A percentile compares a stretch with the other conserved stretches of the same genome.
These are phyloP conservation scores for Archaeoteleia sp. DNA, from an alignment of 2,888 invertebrate genomes.

Conservation along the genomic window DNA sequence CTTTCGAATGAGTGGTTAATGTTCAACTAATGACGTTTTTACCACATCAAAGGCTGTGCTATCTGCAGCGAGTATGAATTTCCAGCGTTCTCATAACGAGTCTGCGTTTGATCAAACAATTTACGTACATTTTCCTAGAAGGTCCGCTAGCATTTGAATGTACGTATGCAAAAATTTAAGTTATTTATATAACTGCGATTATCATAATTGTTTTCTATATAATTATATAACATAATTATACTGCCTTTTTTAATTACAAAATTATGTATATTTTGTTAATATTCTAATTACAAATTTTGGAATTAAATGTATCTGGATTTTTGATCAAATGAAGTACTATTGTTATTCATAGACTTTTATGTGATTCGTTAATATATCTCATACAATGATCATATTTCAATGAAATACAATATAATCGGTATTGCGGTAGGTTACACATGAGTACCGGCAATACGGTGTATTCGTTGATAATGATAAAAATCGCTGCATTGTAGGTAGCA, in stretches of 20 bases:
- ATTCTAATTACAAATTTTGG: no score
- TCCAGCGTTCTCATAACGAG: conserved; percentile 7
- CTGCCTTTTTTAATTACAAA: no score
- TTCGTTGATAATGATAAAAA: conserved; percentile 5
- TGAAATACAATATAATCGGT: conserved; percentile 20
- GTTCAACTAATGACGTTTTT: conserved; percentile 29
- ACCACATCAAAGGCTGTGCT: conserved; percentile 17
- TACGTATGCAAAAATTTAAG: background rate
- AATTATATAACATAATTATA: no score
- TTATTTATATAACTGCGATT: no score
- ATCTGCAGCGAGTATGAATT: conserved; percentile 1
- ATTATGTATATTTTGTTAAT: no score
- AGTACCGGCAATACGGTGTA: conserved; percentile 4
- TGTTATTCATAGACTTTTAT: no score
- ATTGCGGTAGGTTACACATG: conserved; percentile 3
- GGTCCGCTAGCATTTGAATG: conserved; percentile 8
- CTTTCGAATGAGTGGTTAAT: no score
- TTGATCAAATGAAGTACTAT: no score
- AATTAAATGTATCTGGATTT: no score
- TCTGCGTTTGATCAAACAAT: conserved; percentile 13
- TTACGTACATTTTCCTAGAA: conserved; percentile 7
- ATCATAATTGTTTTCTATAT: no score
- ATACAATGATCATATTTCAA: conserved; percentile 13
- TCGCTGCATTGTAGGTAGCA: conserved; percentile 5
- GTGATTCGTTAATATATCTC: background rate